Evolutionary conservation across 2,888 invertebrate species (phyloP), one percentile per base, ranked within the genome.

Genomic region (Spicauda simplicius): DNA sequence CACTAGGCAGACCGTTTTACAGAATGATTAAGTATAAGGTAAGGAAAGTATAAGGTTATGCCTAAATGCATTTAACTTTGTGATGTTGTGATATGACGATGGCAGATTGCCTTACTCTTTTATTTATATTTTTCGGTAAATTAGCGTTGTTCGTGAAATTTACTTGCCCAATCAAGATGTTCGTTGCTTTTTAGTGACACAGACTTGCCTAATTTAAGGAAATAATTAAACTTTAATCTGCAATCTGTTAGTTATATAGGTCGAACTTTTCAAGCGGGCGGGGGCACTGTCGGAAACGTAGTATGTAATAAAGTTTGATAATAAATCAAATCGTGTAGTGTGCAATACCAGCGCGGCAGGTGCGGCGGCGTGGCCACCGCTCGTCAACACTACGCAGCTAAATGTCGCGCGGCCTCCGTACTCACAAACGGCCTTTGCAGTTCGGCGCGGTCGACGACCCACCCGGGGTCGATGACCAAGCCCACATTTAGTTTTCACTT

Each of bases 381-480:
- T 83, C 83, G 33, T 33, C 33, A 33, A 33, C 33, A 33, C 76
- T 75, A 74, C 81, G 74, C 71, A 71, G 83, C 83, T 86, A 87
- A 90, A 88, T 88, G 90, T 89, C 89, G 87, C 85, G 83, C 90
- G 91, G 91, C 91, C 91, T 91, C 92, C 87, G 86, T 88, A 87
- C 86, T 88, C 90, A 86, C 91, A 87, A 91, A 92, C 92, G 93
- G 92, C 93, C 93, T 93, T 93, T 92, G 92, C 91, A 91, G 91
- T 91, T 90, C 85, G 90, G 88, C 78, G 85, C 91, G 92, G 93
- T 91, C 92, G 84, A 85, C 87, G 92, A 92, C 90, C 92, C 86
- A 78, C 75, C 73, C 73, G 81, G 82, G 92, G 86, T 91, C 89
- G 83, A 80, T 87, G 91, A 88, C 91, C 91, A 86, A 78, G 77